Conservation (phyloP, 2,113 vertebrate species). For the mouse (Mus musculus) region DNA sequence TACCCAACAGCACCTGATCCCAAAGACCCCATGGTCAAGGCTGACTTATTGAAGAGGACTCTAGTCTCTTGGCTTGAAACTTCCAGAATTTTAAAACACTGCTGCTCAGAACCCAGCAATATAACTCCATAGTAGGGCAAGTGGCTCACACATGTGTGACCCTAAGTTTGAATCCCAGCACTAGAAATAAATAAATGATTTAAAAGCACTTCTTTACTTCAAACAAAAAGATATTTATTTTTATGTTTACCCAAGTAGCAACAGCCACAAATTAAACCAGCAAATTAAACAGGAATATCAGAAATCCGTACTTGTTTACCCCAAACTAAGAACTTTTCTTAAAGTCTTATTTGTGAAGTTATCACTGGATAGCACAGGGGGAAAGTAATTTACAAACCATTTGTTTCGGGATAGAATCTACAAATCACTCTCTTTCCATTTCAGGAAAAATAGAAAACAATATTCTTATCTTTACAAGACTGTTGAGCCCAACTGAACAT, state of each 20-base stretch:
- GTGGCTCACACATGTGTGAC: no score
- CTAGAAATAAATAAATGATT: not conserved
- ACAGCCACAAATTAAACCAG: not conserved
- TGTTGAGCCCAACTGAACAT: not conserved
- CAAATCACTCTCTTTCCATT: not conserved
- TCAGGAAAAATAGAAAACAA: slow-evolving; percentile 16
- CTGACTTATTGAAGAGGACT: not conserved
- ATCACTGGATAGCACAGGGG: not conserved
- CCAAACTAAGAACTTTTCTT: slow-evolving; percentile 30
- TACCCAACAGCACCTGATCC: not conserved
- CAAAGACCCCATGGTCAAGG: not conserved
- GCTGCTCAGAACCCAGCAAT: no score
- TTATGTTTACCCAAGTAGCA: slow-evolving; percentile 23
- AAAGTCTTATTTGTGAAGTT: not conserved
- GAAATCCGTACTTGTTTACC: not conserved
- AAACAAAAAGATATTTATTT: slow-evolving; percentile 1
- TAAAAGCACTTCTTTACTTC: not conserved
- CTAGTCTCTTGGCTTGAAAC: not conserved
- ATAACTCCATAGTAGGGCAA: no score
- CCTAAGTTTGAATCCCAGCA: not conserved
- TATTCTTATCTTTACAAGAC: slow-evolving; percentile 46
- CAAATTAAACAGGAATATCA: not conserved
- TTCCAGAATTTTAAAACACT: not conserved
- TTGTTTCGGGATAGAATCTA: not conserved
- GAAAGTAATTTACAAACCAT: slow-evolving; percentile 3